Percentiles rank a stretch among this genome's conserved stretches.
These are phyloP conservation scores for Microtus pennsylvanicus DNA, from an alignment of 2,113 vertebrate species.

Conservation along the genomic window DNA sequence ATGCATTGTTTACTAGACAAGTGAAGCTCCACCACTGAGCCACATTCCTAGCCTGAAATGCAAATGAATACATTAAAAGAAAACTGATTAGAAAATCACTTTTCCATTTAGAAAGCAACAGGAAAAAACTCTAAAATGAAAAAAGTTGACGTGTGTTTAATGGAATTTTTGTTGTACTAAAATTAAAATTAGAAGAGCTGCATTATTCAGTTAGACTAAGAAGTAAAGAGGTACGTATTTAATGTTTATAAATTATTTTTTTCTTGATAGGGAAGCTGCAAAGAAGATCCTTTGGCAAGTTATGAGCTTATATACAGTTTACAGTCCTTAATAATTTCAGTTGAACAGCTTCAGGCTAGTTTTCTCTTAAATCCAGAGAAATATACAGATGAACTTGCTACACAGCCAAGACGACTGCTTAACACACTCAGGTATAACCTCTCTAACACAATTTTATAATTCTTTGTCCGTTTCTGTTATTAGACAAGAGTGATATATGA, in stretches of 20 bases:
- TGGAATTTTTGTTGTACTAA: constrained; percentile 45
- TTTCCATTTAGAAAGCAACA: not conserved
- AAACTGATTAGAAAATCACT: constrained; percentile 27
- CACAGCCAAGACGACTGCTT: constrained; percentile 94
- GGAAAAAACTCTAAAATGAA: not conserved
- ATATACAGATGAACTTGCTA: constrained; percentile 94
- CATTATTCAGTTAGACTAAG: not conserved
- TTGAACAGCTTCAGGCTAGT: constrained; percentile 96
- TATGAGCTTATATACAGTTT: constrained; percentile 95
- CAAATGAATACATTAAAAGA: not conserved
- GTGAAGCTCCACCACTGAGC: not conserved
- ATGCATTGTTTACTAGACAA: not conserved
- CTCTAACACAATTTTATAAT: not conserved
- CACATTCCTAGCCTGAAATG: not conserved
- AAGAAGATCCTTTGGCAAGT: constrained; percentile 89
- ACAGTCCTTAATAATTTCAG: constrained; percentile 93
- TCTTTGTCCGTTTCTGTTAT: not conserved
- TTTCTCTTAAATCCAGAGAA: constrained; percentile 95
- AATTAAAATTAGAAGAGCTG: constrained; percentile 49
- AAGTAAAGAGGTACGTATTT: not conserved
- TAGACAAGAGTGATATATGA: not conserved
- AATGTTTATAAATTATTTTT: constrained; percentile 57
- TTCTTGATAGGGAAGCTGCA: constrained; percentile 82
- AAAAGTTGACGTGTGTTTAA: not conserved
- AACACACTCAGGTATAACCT: constrained; percentile 93